Evolutionary conservation across 2,113 vertebrate genomes (phyloP), one percentile per base, ranked within the genome.

Genomic region (Pelmatolapia mariae): DNA sequence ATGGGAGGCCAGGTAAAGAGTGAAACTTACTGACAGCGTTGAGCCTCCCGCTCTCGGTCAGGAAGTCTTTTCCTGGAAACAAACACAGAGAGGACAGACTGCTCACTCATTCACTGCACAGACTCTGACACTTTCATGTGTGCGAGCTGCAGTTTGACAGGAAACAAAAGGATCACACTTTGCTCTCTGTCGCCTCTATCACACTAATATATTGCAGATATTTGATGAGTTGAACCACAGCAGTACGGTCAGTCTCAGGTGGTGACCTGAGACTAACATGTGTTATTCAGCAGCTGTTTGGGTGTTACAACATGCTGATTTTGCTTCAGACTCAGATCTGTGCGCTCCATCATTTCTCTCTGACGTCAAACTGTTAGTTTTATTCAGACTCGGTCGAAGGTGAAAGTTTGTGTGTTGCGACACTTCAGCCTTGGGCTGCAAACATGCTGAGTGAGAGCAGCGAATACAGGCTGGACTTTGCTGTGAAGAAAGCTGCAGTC

Each of bases 1-100:
- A 26, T 29, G 26, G 13, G 26, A 59, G 13, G 13, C 5, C 15
- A 26, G 22, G 15, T 24, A 3, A 43, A 7, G 7, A 18, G 24
- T 22, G 13, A 36, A 13, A 98, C 98, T 96, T 95, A 99, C 98
- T 96, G 95, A 98, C 90, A 56, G 98, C 98, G 93, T 93, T 96
- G 87, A 97, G 97, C 57, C 88, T 97, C 94, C 97, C 96, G 7
- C 87, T 89, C 59, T 92, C 92, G 89, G 95, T 95, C 90, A 99
- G 95, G 92, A 99, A 99, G 87, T 95, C 97, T 89, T 93, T 90
- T 78, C 95, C 98, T 98, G 96, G 90, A 92, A 19, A 86, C 12
- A 80, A 43, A 66, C 68, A 29, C 16, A 84, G 8, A 57, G 7
- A 61, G 0, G 29, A 61, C 52, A 61, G 57, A 61, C 24, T 24